Evolutionary conservation across 2,797 vertebrate species (phyloP).

Genomic region (Malurus splendens): DNA sequence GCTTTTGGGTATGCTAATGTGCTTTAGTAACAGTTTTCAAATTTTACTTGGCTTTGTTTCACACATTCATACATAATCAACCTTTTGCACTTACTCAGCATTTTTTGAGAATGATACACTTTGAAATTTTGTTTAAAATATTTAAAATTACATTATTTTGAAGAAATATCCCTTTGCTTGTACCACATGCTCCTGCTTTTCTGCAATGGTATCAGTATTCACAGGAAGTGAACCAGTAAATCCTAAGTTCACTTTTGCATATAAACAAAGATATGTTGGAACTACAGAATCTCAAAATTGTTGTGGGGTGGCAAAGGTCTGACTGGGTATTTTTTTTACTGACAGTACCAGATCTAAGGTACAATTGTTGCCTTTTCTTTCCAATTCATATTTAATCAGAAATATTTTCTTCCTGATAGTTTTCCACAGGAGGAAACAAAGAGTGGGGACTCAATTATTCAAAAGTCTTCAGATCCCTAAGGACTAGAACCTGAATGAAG

Average conservation of each 20-base stretch:
- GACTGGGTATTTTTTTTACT: background rate
- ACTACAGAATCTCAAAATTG: background rate
- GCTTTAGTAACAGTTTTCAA: background rate
- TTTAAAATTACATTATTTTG: background rate
- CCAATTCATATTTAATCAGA: background rate
- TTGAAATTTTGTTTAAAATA: background rate
- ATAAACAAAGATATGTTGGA: background rate
- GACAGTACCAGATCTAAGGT: background rate
- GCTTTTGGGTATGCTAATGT: background rate
- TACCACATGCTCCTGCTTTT: background rate
- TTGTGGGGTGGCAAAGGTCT: background rate
- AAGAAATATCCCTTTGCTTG: background rate
- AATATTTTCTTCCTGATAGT: background rate
- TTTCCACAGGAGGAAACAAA: background rate
- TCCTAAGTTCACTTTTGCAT: background rate
- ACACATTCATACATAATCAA: background rate
- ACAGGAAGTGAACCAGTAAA: background rate
- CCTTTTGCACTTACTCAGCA: background rate
- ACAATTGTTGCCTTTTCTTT: background rate
- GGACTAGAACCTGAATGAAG: background rate
- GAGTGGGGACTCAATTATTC: background rate
- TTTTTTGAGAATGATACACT: background rate
- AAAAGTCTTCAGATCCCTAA: background rate
- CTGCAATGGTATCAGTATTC: background rate
- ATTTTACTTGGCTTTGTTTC: background rate